Evolutionary conservation across 2,888 invertebrate genomes (phyloP).

Genomic region (Leucozona laternaria): DNA sequence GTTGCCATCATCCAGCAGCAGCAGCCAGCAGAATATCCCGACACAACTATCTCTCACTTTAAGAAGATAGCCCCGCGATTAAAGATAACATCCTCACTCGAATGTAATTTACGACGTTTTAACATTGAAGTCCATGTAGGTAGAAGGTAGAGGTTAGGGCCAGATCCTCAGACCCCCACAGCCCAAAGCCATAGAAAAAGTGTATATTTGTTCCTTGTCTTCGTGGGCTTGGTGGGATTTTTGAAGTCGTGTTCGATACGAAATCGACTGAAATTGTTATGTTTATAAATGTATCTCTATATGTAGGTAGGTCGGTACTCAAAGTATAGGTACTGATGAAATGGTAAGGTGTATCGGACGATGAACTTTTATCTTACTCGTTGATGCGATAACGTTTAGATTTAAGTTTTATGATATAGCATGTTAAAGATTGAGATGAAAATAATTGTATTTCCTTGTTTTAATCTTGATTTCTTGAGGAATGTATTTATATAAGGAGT

Average conservation of each 20-base stretch:
- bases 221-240: neutral
- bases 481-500: neutral
- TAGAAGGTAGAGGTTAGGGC: slow-evolving; percentile 28
- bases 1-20: neutral
- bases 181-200: neutral
- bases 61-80: slow-evolving; percentile 68
- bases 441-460: slow-evolving; percentile 20
- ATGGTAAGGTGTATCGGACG: slow-evolving; percentile 33
- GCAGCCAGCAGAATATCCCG: slow-evolving; percentile 31
- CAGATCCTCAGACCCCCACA: neutral
- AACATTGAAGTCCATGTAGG: slow-evolving; percentile 70
- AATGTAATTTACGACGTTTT: slow-evolving; percentile 73
- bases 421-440: slow-evolving; percentile 1
- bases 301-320: neutral
- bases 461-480: neutral
- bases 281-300: slow-evolving; percentile 7
- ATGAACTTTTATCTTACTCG: slow-evolving; percentile 24
- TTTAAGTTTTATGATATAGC: slow-evolving; percentile 13
- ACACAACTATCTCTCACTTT: slow-evolving; percentile 71
- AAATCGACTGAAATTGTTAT: slow-evolving; percentile 27
- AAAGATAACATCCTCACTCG: slow-evolving; percentile 73
- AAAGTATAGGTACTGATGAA: neutral
- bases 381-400: slow-evolving; percentile 4
- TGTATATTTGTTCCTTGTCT: slow-evolving; percentile 15
- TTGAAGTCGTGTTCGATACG: slow-evolving; percentile 19